phyloP scores from a whole-genome alignment of 1,140 invertebrate genomes.

The Vollenhovia emeryi region DNA sequence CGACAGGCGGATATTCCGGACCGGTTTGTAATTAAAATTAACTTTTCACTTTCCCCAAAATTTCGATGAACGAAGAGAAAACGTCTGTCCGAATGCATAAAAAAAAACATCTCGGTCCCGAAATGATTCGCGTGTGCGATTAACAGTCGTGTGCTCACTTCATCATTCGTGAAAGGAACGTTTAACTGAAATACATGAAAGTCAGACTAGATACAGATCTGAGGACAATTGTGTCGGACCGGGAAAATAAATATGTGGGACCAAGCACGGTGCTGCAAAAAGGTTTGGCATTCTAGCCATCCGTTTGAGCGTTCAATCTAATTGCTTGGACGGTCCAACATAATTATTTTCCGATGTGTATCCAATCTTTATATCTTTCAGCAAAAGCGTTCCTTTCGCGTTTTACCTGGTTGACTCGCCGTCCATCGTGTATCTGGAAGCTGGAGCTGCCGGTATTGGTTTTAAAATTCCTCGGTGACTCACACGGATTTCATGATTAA shows the following conservation, averaged over 20 bases:
- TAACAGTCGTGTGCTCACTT: background rate
- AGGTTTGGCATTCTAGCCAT: background rate
- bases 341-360: background rate
- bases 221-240: no score
- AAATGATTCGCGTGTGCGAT: background rate
- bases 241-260: no score
- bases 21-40: background rate
- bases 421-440: background rate
- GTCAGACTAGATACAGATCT: no score
- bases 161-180: background rate
- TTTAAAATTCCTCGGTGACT: conserved; percentile 59
- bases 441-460: background rate
- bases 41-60: background rate
- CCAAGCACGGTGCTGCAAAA: no score
- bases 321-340: background rate
- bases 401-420: background rate
- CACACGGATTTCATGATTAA: conserved; percentile 53
- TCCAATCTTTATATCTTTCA: background rate
- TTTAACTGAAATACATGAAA: no score
- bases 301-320: background rate
- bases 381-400: background rate
- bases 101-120: background rate
- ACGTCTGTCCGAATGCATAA: background rate
- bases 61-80: background rate
- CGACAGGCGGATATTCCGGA: background rate